Evolutionary conservation across 2,888 invertebrate species (phyloP), one percentile per base, ranked within the genome.

Genomic region (Yponomeuta sedellus): DNA sequence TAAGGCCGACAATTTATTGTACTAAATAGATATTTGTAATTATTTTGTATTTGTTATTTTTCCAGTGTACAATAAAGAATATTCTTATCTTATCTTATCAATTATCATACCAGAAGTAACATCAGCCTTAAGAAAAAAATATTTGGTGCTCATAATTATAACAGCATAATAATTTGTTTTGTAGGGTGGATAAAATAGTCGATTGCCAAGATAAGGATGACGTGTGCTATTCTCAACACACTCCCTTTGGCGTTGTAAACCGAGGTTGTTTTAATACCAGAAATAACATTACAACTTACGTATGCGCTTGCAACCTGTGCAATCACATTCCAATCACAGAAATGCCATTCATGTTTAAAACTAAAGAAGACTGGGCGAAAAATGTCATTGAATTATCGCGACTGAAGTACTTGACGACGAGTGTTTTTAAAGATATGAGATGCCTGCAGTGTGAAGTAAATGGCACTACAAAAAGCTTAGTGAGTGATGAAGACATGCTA

Each of bases 231-330:
- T 79, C 86, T 10, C 74, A 78, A 73, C 87, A 87, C 68, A 88
- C 87, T 34, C 88, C 88, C 57, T 88, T 88, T 67, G 88, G 88
- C 16, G 73, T 88, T 69, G 74, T 88, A 57, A 81, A 83, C 67
- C 81, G 88, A 68, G 88, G 87, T 69, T 88, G 88, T 71, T 83
- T 74, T 71, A 84, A 83, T 73, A 68, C 78, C 68, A 78, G 83
- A 71, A 75, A 75, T 67, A 84, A 85, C 69, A 70, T 82, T 25
- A 78, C 81, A 63, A 80, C 78, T 61, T 86, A 81, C 72, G 85
- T 86, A 61, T 88, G 88, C 71, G 77, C 84, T 62, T 86, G 88
- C 73, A 86, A 88, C 77, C 79, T 87, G 65, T 88, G 88, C 75
- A 88, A 88, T 76, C 77, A 80, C 72, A 74, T 85, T 73, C 75